Evolutionary conservation across 2,113 vertebrate genomes (phyloP), one percentile per base, ranked within the genome.

Genomic region (Halichoeres trimaculatus): DNA sequence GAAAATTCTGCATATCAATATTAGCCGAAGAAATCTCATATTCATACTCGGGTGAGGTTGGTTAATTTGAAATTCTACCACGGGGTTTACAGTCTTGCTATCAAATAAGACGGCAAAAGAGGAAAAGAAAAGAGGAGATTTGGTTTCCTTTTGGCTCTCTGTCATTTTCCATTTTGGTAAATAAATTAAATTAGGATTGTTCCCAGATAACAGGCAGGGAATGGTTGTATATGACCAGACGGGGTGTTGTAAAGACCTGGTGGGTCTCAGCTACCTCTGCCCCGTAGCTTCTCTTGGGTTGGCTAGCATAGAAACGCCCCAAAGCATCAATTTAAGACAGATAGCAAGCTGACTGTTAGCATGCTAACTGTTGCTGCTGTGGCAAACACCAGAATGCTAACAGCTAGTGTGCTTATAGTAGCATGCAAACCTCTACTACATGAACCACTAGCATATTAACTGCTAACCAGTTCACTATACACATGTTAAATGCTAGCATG

Each of bases 1-100:
- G 83, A 90, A 87, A 90, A 86, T 52, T 79, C 89, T 77, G 84
- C 85, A 80, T 86, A 80, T 88, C 85, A 77, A 83, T 85, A 86
- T 83, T 75, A 86, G 76, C 48, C 10, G 70, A 78, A 58, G 45
- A 80, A 85, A 86, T 88, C 85, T 80, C 77, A 81, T 79, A 87
- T 81, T 75, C 84, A 81, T 59, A 70, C 34, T 0, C 7, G 76
- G 78, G 80, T 59, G 75, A 84, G 78, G 78, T 61, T 71, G 65
- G 70, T 76, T 83, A 55, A 85, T 87, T 83, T 81, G 71, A 83
- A 80, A 78, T 80, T 64, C 65, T 51, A 80, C 66, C 57, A 38
- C 24, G 26, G 75, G 38, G 51, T 82, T 66, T 77, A 40, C 43
- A 57, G 56, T 40, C 62, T 6, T n/a, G 65, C 60, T 30, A 54